These are phyloP conservation scores for Oncorhynchus mykiss DNA, from an alignment of 2,113 vertebrate genomes.

Conservation along the genomic window DNA sequence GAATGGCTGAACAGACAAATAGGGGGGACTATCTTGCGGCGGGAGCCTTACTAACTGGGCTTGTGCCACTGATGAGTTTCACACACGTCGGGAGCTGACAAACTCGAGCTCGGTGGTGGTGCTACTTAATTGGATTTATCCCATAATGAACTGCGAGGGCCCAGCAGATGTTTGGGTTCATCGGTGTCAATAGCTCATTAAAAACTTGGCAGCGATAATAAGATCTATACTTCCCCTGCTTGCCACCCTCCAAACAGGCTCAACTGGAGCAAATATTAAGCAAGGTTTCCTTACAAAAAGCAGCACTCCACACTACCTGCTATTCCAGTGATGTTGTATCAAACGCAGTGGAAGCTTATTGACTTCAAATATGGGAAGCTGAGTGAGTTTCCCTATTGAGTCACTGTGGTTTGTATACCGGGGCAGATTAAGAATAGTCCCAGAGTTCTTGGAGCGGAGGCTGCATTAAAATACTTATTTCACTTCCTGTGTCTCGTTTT, in stretches of 20 bases:
- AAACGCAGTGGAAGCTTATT: constrained; percentile 55
- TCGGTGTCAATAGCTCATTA: constrained; percentile 74
- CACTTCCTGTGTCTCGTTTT: neutral
- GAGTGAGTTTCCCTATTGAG: constrained; percentile 55
- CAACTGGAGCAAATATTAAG: constrained; percentile 31
- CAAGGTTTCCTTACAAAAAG: neutral
- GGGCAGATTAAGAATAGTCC: constrained; percentile 62
- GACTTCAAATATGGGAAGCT: constrained; percentile 62
- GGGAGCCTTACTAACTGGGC: constrained; percentile 50
- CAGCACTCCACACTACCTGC: neutral
- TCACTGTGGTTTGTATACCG: constrained; percentile 64
- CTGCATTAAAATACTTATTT: neutral
- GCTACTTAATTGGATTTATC: constrained; percentile 68
- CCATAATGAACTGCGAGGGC: constrained; percentile 63
- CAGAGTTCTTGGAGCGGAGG: constrained; percentile 37
- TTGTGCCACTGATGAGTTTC: constrained; percentile 45
- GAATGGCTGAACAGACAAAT: constrained; percentile 9
- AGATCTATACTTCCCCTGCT: constrained; percentile 34
- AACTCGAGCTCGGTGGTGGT: constrained; percentile 49
- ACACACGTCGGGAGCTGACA: constrained; percentile 26
- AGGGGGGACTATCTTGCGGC: constrained; percentile 17
- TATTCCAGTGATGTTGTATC: constrained; percentile 32
- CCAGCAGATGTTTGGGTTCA: constrained; percentile 74
- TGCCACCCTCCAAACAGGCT: constrained; percentile 1
- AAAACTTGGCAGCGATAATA: constrained; percentile 49